phyloP scores from a whole-genome alignment of 2,888 invertebrate species.

The Orchestes rusci region DNA sequence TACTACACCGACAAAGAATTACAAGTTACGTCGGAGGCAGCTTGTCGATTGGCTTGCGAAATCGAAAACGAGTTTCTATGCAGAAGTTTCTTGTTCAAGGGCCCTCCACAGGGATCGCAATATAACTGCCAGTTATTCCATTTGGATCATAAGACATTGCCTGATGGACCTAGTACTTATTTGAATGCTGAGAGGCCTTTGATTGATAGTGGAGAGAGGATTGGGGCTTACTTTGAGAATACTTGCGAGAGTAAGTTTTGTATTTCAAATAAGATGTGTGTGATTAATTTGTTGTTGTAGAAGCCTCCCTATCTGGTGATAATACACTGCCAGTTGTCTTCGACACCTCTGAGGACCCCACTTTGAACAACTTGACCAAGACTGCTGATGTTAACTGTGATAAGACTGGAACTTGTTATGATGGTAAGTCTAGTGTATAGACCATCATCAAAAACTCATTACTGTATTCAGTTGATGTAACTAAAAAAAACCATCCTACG shows the following conservation, averaged over 20 bases:
- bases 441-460: no score
- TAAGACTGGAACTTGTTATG: constrained; percentile 90
- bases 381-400: constrained; percentile 72
- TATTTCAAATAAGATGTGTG: no score
- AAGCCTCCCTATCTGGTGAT: constrained; percentile 37
- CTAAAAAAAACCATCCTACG: no score
- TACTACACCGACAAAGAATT: constrained; percentile 92
- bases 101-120: constrained; percentile 50
- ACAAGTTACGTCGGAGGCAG: constrained; percentile 81
- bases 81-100: constrained; percentile 69
- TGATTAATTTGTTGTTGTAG: constrained; percentile 1
- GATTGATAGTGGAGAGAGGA: constrained; percentile 84
- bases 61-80: constrained; percentile 90
- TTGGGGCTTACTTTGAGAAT: constrained; percentile 86
- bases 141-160: constrained; percentile 83
- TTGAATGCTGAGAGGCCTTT: constrained; percentile 83
- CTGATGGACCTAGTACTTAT: constrained; percentile 88
- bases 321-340: constrained; percentile 66
- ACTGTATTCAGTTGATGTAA: no score
- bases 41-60: constrained; percentile 86
- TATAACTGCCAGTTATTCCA: constrained; percentile 92
- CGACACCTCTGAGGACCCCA: constrained; percentile 70
- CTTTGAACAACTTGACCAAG: constrained; percentile 64
- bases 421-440: constrained; percentile 58
- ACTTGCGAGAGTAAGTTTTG: constrained; percentile 75